Evolutionary conservation across 2,113 vertebrate genomes (phyloP), one percentile per base, ranked within the genome.

Genomic region (Saimiri boliviensis): DNA sequence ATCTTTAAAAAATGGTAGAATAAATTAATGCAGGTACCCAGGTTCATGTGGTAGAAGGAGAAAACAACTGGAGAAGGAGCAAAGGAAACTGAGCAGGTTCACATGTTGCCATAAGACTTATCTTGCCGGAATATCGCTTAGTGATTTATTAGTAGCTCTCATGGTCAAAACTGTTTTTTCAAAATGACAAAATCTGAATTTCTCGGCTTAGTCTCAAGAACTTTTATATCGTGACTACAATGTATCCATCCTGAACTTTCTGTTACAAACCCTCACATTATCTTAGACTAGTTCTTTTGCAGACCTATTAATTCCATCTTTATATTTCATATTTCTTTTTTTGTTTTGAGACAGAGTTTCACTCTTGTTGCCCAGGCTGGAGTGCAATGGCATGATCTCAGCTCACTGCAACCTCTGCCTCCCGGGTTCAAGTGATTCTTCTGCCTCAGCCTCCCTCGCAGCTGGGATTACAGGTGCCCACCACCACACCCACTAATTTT

Each of bases 131-230:
- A 63, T 37, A 16, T 19, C 40, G 10, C 54, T 23, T 56, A 52
- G n/a, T 49, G 42, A 56, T 58, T 74, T 88, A 32, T 63, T 63
- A 63, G 27, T 63, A 42, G 54, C 30, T 70, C 1, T 63, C 6
- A 12, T 68, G 16, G 32, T 58, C 40, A 58, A 20, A 83, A 42
- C 0, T 80, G 17, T 60, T 71, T 30, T 80, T 84, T n/a, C 16
- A 40, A 93, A 68, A 66, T 56, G 88, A 86, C 30, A 89, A 91
- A 93, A 79, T 17, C 11, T 16, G 76, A 83, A 80, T 85, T 92
- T 60, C 37, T 27, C 70, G 32, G n/a, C 11, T 54, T 32, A 40
- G 40, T 1, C 21, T 66, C 82, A 77, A 40, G 54, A 32, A 5
- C 3, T 90, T 96, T 42, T 81, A 73, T 10, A 20, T n/a, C 19